Percentiles rank a stretch among this genome's conserved stretches.
phyloP scores from a whole-genome alignment of 2,888 invertebrate genomes.

The Xestia rhomboidea region DNA sequence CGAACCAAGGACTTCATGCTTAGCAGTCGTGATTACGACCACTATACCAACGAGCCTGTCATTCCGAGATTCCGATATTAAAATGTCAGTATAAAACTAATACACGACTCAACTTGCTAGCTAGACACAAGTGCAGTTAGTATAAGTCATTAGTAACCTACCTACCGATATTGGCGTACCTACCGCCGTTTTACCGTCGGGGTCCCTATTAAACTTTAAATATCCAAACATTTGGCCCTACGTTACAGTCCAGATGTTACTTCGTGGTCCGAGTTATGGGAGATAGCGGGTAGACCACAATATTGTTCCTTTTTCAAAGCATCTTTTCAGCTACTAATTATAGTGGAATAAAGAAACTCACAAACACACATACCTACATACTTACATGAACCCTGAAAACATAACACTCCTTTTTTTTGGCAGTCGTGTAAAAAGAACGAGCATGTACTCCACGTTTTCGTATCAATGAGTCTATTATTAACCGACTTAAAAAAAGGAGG shows the following conservation, averaged over 20 bases:
- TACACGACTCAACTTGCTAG: neutral
- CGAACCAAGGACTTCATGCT: neutral
- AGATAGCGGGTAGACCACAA: neutral
- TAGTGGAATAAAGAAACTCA: too few relatives aligned
- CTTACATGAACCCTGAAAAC: too few relatives aligned
- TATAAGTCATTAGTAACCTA: conserved; percentile 51
- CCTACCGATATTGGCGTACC: conserved; percentile 43
- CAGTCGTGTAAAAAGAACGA: neutral
- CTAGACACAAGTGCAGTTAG: conserved; percentile 32
- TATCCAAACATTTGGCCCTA: conserved; percentile 80
- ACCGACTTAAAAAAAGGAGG: too few relatives aligned
- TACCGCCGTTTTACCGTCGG: conserved; percentile 68
- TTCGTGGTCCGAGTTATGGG: conserved; percentile 58
- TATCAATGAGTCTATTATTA: neutral
- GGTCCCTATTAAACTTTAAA: conserved; percentile 81
- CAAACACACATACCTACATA: too few relatives aligned
- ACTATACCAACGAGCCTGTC: neutral
- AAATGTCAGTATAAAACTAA: neutral
- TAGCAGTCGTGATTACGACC: too few relatives aligned
- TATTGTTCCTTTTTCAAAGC: neutral
- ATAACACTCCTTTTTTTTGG: too few relatives aligned
- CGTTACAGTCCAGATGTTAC: conserved; percentile 77
- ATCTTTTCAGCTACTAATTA: neutral
- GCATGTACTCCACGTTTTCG: neutral
- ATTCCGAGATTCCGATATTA: neutral